Evolutionary conservation across 1,140 invertebrate genomes (phyloP).

Genomic region (Rhizoglyphus robini): DNA sequence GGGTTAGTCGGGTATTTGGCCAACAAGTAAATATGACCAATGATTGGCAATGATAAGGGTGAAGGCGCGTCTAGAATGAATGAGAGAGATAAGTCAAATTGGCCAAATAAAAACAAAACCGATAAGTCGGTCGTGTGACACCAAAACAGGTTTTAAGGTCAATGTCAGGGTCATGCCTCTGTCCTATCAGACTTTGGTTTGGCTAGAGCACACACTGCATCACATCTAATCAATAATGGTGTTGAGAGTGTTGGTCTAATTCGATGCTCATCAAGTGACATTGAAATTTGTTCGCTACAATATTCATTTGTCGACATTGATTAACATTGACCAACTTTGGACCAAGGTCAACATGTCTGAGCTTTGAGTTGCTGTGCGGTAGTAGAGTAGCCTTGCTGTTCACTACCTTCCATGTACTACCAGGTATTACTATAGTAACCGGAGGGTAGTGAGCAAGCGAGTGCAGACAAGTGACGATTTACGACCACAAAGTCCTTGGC

Average conservation of each 20-base stretch:
- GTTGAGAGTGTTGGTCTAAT: no score
- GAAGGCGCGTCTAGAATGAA: constrained; percentile 38
- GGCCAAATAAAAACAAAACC: not conserved
- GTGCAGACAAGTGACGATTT: not conserved
- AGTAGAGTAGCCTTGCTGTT: no score
- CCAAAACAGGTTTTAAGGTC: not conserved
- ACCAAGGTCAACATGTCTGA: not conserved
- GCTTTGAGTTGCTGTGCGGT: no score
- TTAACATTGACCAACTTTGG: not conserved
- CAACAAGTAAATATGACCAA: constrained; percentile 22
- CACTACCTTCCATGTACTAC: no score
- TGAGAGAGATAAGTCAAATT: not conserved
- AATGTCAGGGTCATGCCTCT: not conserved
- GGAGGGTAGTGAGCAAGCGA: no score
- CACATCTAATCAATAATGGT: no score
- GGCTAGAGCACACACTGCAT: no score
- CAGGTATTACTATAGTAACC: no score
- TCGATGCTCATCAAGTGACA: no score
- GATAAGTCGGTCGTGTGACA: not conserved
- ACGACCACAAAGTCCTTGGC: not conserved
- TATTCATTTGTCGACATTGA: no score
- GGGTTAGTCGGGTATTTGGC: constrained; percentile 37
- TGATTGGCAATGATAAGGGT: constrained; percentile 18
- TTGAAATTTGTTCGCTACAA: no score
- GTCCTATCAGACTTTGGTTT: not conserved